Evolutionary conservation across 1,140 invertebrate genomes (phyloP), one percentile per base, ranked within the genome.

Genomic region (Plutomurus gul): DNA sequence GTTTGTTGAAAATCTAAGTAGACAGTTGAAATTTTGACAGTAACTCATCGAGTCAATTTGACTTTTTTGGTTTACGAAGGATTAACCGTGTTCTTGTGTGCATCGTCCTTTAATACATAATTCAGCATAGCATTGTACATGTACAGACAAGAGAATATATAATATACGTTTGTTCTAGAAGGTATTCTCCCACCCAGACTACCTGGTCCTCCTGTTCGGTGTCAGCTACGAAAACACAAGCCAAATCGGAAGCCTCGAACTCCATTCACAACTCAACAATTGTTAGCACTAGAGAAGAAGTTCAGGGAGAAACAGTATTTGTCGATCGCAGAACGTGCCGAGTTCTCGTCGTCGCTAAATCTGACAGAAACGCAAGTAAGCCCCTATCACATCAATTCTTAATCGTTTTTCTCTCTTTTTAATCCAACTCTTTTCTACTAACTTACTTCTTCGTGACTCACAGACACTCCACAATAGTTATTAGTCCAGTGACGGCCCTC

Each of bases 161-260:
- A 10, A 43, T 43, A 16, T 65, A 65, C 56, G 16, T 65, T 33
- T 77, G 43, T 85, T 85, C 60, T 76, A 85, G 84, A 84, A 82
- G 79, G 82, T 47, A 76, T 83, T 56, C 85, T 85, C 1, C 76
- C 85, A 10, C 82, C 86, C 13, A 84, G 86, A 82, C 76, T 87
- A 25, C 85, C 85, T 46, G 83, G 83, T 60, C 84, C 84, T 47
- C 87, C 88, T 39, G 86, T 89, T 70, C 90, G 90, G 82, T 91
- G 90, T 84, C 89, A 90, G 77, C 85, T 92, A 49, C 81, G 91
- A 74, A 91, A 91, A 81, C 91, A 92, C 86, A 92, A 92, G 84
- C 89, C 90, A 71, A 92, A 92, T 86, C 86, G 91, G 49, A 92
- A 92, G 85, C 91, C 91, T 18, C 85, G 91, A 37, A 92, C 91